Base-by-base conservation (phyloP, 2,797 vertebrate species). In the Tarsius wallacei region DNA sequence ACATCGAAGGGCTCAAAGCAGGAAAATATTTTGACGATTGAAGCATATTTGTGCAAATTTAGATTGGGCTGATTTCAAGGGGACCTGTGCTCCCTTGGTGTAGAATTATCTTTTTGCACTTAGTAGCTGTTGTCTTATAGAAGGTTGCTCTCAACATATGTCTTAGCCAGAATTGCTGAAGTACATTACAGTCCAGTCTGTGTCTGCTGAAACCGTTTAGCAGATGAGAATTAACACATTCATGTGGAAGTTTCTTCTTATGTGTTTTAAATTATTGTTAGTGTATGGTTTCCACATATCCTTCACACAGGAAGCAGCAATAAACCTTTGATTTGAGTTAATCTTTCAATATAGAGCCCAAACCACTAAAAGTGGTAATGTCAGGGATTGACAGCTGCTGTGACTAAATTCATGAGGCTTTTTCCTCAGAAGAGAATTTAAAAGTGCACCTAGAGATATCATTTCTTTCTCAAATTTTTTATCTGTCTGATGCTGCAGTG, bases 1-100 rank as follows among this genome's bases (percentile, higher is more conserved):
- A 99, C 98, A 99, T 99, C 97, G 99, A 99, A 98, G 99, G 99
- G 98, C 99, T 99, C 95, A 99, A 99, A 98, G 99, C 99, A 98
- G 99, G 99, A 87, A 99, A 99, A 98, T 99, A 99, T 84, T 77
- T 57, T 93, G 86, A 86, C 95, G 93, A 84, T 42, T 42, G 81
- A 81, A 85, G 0, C 42, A 42, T 42, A 4, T 42, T 5, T 42
- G 13, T 93, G 36, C 96, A 95, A 78, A 31, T 97, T 97, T 0
- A 0, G 55, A 31, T 96, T 97, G 71, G 93, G 94, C 98, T 99
- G 98, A 98, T 5, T 42, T 42, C 42, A 6, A 42, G 42, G 42
- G 42, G 42, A 42, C 42, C 42, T 6, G 42, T 42, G 42, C 42
- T 42, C 4, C 7, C 42, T 42, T 42, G 97, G 98, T 98, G 97